Base-by-base conservation (phyloP, 2,888 invertebrate species). In the Timema cristinae region DNA sequence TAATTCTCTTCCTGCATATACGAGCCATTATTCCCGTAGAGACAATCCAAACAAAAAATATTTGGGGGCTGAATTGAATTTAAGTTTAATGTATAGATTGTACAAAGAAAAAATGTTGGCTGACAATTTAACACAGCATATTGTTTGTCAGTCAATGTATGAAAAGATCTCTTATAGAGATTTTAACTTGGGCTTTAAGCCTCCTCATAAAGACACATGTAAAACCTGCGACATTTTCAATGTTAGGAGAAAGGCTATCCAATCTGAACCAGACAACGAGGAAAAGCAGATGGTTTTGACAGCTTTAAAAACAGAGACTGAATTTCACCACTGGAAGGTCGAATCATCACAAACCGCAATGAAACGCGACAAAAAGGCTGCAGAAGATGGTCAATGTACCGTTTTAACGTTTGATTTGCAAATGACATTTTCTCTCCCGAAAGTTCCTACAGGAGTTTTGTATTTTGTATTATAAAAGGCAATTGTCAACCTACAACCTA, bases 31-130 rank as follows among this genome's bases (percentile, higher is more conserved):
- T 63, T 63, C 47, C 48, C 63, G 63, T 15, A 32, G 13, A 63
- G 63, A 63, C 48, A 63, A 63, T 15, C 63, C 63, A 63, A 63
- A 63, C 13, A 63, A 63, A 48, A 63, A 63, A 63, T 63, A 47
- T 13, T 63, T 63, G 63, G 48, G 48, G 10, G 47, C 32, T 48
- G 48, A 63, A 32, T 13, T 63, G 32, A 63, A 63, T 63, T 63
- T 63, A 13, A 15, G 63, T 63, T 10, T 15, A 6, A 63, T 15
- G 63, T 63, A 63, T 63, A 32, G 63, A 63, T 48, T 63, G 47
- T 63, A 63, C 63, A 63, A 63, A 63, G 63, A 63, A 63, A 63
- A 63, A 63, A 63, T 63, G 15, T 48, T 47, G 16, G 48, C 32
- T n/a, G 63, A 15, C 13, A 48, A 63, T 6, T 47, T 8, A 32